These are phyloP conservation scores for Dallia pectoralis DNA, from an alignment of 2,797 vertebrate genomes.

Conservation along the genomic window DNA sequence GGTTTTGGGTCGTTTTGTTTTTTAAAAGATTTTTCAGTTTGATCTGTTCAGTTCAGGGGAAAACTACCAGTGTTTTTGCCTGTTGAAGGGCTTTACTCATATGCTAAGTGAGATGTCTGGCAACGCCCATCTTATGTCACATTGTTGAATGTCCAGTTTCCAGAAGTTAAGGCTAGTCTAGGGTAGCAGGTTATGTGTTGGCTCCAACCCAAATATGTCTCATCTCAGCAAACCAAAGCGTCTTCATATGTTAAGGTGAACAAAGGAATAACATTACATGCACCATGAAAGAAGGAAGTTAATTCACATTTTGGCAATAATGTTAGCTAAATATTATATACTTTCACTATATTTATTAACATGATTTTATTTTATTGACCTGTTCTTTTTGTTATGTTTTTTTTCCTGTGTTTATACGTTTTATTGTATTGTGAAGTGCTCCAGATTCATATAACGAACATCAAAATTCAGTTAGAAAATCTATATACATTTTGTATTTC, in stretches of 20 bases:
- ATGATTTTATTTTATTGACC: background rate
- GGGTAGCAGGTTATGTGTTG: background rate
- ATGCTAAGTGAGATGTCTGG: background rate
- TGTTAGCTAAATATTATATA: background rate
- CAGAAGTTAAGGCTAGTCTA: no score
- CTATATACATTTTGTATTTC: background rate
- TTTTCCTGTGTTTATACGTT: background rate
- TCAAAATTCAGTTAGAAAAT: background rate
- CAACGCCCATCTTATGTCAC: no score
- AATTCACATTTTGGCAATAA: background rate
- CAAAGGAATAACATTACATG: background rate
- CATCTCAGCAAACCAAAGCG: background rate
- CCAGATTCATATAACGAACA: background rate
- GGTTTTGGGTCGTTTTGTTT: background rate
- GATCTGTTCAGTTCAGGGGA: background rate
- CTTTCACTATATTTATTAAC: background rate
- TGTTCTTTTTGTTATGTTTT: background rate
- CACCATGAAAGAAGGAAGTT: background rate
- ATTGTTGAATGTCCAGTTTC: no score
- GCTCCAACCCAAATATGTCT: background rate
- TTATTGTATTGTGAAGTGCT: background rate
- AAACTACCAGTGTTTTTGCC: background rate
- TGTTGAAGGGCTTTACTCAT: background rate
- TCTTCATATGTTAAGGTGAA: background rate
- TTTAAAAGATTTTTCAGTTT: background rate